Conservation (phyloP, 35 echinoderm and acorn worm genomes). For the Lytechinus pictus region DNA sequence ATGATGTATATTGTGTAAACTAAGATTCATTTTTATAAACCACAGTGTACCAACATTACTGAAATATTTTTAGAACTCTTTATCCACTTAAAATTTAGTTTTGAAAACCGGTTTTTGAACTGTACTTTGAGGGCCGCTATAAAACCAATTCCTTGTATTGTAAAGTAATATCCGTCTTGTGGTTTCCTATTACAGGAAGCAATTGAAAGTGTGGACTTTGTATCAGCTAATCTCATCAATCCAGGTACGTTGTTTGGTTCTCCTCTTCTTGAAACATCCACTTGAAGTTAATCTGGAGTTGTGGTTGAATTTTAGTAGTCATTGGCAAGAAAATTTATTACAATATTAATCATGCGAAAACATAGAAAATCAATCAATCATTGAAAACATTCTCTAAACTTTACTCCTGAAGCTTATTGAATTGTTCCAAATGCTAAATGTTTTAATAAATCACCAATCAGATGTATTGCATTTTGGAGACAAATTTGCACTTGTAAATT, state of each 20-base stretch:
- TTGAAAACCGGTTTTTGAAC: background rate
- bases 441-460: no score
- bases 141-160: background rate
- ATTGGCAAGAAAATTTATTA: no score
- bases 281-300: no score
- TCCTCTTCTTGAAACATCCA: background rate
- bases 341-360: no score
- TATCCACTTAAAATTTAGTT: background rate
- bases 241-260: conserved; percentile 67
- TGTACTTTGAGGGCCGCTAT: background rate
- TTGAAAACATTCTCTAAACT: no score
- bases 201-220: conserved; percentile 80
- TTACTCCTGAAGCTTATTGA: no score
- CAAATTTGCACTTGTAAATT: no score
- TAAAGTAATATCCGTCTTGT: background rate
- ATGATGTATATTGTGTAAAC: no score
- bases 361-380: no score
- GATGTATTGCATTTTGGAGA: no score
- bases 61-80: background rate
- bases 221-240: conserved; percentile 82
- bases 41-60: background rate
- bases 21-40: background rate
- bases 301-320: no score
- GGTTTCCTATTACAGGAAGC: conserved; percentile 75
- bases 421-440: no score